Base-by-base conservation (phyloP, 2,113 vertebrate genomes). In the Ictalurus furcatus region DNA sequence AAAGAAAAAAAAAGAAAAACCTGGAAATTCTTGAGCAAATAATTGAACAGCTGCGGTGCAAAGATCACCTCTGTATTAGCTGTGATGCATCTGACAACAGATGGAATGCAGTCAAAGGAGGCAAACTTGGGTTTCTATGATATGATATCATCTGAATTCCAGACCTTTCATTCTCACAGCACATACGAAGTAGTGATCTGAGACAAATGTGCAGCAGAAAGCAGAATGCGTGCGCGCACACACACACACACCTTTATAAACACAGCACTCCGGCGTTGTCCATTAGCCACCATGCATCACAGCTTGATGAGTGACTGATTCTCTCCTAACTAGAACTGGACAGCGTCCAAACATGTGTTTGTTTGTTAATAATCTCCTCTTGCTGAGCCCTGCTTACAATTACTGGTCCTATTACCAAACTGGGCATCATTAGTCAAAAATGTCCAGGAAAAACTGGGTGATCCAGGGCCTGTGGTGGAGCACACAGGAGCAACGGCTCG, bases 341-440 rank as follows among this genome's bases (percentile, higher is more conserved):
- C 37, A 6, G 16, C 78, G 86, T 94, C 94, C 91, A 95, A 93
- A 93, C 88, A 91, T 90, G 85, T 92, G 91, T 92, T 93, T 94
- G 89, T 92, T 94, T 93, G 93, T 93, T 91, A 90, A 93, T 84
- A 74, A 92, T 84, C 90, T 93, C 89, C 88, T 93, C 91, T 92
- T 92, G 93, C 92, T 90, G 88, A 90, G 90, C 91, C 86, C 92
- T 91, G 92, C 89, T 93, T 90, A 91, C 92, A 94, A 94, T 94
- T 94, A 95, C 90, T 92, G 92, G 91, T 90, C 89, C 92, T 74
- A 92, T 93, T 93, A 92, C 90, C 65, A n/a, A 88, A 91, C 90
- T 25, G 90, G 92, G 93, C 93, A 93, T 89, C 90, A 92, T 94
- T 92, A 92, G 84, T 91, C 92, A 93, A 90, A 94, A 93, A 94